These are phyloP conservation scores for Eulemur albifrons DNA, from an alignment of 2,797 vertebrate genomes.

Conservation along the genomic window DNA sequence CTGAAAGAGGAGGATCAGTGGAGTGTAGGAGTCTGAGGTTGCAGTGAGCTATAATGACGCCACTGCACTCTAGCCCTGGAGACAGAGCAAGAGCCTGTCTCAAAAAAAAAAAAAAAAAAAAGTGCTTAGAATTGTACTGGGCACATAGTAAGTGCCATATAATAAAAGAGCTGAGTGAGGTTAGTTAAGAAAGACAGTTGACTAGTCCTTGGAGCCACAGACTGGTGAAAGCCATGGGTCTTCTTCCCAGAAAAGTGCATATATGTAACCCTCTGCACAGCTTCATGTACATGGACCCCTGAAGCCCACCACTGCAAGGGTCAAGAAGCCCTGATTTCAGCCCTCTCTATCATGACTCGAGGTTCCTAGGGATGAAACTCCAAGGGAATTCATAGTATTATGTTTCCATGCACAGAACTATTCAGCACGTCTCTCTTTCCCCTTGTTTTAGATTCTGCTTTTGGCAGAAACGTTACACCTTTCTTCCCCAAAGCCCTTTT, in stretches of 20 bases:
- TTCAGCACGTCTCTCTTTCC: neutral
- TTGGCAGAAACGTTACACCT: constrained; percentile 5
- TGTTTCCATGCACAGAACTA: neutral
- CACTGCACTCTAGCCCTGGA: neutral
- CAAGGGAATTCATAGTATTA: neutral
- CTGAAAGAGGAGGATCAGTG: neutral
- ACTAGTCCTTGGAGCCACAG: neutral
- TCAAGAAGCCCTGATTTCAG: neutral
- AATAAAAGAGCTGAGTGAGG: neutral
- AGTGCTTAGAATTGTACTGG: neutral
- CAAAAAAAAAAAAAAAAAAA: neutral
- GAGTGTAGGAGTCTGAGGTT: neutral
- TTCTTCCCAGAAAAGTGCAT: neutral
- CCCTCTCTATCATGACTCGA: neutral
- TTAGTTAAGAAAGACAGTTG: neutral
- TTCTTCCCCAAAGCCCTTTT: constrained; percentile 49
- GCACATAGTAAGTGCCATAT: neutral
- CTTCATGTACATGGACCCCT: neutral
- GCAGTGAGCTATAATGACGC: neutral
- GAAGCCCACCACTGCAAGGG: neutral
- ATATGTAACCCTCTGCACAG: neutral
- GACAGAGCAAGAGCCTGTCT: neutral
- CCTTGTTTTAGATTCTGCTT: neutral
- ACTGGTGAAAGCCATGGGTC: neutral
- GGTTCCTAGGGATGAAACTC: neutral